A percentile compares a stretch with the other conserved stretches of the same genome.
Conservation (phyloP, 2,797 vertebrate genomes). For the Oreortyx pictus region DNA sequence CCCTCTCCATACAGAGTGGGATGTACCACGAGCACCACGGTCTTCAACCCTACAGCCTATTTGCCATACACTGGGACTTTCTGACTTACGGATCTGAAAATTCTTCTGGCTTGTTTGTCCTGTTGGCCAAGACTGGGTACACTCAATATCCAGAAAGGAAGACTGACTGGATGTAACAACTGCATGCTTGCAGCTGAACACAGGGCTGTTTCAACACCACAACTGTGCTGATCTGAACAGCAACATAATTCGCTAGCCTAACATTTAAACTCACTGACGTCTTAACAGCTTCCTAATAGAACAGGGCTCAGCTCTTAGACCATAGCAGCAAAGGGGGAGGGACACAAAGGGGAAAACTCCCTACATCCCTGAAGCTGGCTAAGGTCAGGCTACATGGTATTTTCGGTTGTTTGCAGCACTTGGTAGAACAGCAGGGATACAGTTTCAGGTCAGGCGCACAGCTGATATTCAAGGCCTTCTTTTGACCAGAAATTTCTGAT, state of each 20-base stretch:
- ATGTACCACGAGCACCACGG: not conserved
- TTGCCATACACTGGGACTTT: not conserved
- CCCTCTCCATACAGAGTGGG: fast-evolving
- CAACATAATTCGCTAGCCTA: not conserved
- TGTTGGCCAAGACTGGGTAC: not conserved
- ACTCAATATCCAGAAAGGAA: not conserved
- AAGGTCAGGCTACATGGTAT: fast-evolving
- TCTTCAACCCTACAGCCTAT: not conserved
- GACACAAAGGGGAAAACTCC: not conserved
- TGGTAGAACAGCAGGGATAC: not conserved
- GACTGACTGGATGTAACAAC: not conserved
- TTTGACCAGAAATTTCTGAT: not conserved
- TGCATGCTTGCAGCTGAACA: not conserved
- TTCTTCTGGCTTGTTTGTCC: not conserved
- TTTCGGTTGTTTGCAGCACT: not conserved
- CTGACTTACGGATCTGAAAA: not conserved
- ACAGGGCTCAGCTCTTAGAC: not conserved
- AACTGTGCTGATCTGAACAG: not conserved
- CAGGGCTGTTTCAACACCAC: not conserved
- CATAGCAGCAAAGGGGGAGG: not conserved
- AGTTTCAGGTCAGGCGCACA: not conserved
- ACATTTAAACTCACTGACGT: not conserved
- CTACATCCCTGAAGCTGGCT: not conserved
- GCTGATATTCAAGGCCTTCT: not conserved
- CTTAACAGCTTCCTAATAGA: not conserved